These are phyloP conservation scores for Magallana nippona DNA, from an alignment of 2,888 invertebrate species.

Conservation along the genomic window DNA sequence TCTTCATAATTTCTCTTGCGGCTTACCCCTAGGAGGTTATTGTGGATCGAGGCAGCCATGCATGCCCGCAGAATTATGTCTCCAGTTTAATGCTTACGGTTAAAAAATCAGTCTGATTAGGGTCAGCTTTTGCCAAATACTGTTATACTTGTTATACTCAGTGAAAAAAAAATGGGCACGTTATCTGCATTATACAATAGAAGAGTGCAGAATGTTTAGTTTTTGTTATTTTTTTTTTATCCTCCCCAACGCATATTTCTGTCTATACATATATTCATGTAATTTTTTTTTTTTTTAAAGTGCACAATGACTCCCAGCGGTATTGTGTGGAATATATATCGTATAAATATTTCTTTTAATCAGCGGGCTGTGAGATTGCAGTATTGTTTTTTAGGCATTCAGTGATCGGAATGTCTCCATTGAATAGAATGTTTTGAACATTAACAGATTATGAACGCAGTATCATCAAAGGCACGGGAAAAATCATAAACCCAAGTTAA, in stretches of 20 bases:
- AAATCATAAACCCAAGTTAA: neutral
- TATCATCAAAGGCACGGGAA: neutral
- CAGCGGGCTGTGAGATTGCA: neutral
- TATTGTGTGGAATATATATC: neutral
- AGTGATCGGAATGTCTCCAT: neutral
- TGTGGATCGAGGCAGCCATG: constrained; percentile 38
- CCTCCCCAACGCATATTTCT: neutral
- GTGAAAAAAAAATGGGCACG: constrained; percentile 11
- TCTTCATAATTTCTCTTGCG: constrained; percentile 39
- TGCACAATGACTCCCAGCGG: neutral
- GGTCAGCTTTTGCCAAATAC: constrained; percentile 42
- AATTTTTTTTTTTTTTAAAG: neutral
- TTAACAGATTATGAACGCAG: neutral
- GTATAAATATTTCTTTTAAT: constrained; percentile 19
- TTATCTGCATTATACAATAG: neutral
- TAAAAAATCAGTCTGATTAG: constrained; percentile 42
- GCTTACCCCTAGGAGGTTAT: constrained; percentile 35
- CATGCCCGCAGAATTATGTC: constrained; percentile 45
- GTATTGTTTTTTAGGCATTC: constrained; percentile 1
- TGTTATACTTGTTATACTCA: neutral
- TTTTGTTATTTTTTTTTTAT: neutral
- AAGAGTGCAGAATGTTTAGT: neutral
- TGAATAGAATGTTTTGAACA: constrained; percentile 9
- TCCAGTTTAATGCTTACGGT: constrained; percentile 43
- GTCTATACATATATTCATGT: neutral